Evolutionary conservation across 2,113 vertebrate species (phyloP).

Genomic region (Sylvia atricapilla): DNA sequence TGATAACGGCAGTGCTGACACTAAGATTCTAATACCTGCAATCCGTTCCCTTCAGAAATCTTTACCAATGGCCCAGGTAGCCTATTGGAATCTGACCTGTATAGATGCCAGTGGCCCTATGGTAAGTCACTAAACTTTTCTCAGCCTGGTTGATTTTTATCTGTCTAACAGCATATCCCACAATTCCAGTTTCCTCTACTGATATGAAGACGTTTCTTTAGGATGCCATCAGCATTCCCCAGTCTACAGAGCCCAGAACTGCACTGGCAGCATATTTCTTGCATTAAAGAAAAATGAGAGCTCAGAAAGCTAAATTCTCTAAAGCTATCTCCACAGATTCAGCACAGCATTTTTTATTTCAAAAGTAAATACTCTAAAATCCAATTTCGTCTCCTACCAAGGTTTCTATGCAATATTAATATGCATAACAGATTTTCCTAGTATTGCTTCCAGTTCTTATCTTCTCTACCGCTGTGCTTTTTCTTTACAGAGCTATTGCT

Average conservation of each 20-base stretch:
- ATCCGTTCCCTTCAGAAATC: neutral
- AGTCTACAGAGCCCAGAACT: neutral
- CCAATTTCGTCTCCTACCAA: neutral
- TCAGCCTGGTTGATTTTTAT: neutral
- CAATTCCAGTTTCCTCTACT: neutral
- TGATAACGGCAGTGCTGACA: neutral
- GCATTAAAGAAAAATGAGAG: neutral
- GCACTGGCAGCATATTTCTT: neutral
- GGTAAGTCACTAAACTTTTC: neutral
- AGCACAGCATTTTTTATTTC: neutral
- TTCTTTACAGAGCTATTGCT: neutral
- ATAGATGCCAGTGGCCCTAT: neutral
- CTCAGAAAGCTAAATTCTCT: neutral
- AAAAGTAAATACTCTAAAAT: constrained; percentile 10
- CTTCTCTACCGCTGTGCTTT: neutral
- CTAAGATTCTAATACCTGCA: neutral
- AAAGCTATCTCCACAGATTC: neutral
- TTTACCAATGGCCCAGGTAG: neutral
- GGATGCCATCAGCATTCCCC: neutral
- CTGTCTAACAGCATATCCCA: neutral
- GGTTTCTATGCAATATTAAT: neutral
- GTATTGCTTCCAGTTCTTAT: neutral
- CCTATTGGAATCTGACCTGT: neutral
- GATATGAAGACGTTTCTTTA: neutral
- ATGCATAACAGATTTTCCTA: neutral